phyloP scores from a whole-genome alignment of 1,140 invertebrate genomes.

The Aricia agestis region DNA sequence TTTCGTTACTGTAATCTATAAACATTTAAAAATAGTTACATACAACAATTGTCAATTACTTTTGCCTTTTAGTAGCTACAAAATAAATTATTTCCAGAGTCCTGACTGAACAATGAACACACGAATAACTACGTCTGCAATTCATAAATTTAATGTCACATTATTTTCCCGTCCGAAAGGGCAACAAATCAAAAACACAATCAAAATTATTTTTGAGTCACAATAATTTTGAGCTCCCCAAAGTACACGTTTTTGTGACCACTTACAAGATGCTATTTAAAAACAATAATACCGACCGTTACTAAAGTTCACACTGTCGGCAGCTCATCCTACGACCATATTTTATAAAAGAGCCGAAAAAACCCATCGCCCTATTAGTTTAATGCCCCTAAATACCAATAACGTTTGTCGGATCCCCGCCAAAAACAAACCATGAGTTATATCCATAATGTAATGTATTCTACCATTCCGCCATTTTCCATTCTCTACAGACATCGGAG shows the following conservation, averaged over 20 bases:
- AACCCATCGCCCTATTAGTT: slow-evolving; percentile 60
- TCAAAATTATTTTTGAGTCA: neutral
- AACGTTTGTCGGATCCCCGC: slow-evolving; percentile 72
- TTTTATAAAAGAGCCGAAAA: slow-evolving; percentile 54
- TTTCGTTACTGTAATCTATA: too few relatives aligned
- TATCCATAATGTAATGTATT: slow-evolving; percentile 68
- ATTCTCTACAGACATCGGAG: slow-evolving; percentile 70
- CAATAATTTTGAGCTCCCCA: slow-evolving; percentile 4
- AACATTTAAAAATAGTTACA: too few relatives aligned
- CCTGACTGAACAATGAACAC: neutral
- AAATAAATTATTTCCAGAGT: neutral
- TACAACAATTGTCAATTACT: too few relatives aligned
- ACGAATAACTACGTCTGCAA: neutral
- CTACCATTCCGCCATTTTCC: slow-evolving; percentile 72
- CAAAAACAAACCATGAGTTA: slow-evolving; percentile 75
- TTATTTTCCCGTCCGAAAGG: neutral
- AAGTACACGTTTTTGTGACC: neutral
- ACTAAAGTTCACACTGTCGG: slow-evolving; percentile 58
- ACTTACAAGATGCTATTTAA: slow-evolving; percentile 28
- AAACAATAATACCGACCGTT: slow-evolving; percentile 63
- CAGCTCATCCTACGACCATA: slow-evolving; percentile 61
- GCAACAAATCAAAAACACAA: slow-evolving; percentile 11
- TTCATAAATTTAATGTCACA: slow-evolving; percentile 16
- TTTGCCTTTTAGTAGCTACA: too few relatives aligned
- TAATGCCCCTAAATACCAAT: slow-evolving; percentile 73